Evolutionary conservation across 23 tunicate species (phyloP).

Genomic region (Ciona savignyi): DNA sequence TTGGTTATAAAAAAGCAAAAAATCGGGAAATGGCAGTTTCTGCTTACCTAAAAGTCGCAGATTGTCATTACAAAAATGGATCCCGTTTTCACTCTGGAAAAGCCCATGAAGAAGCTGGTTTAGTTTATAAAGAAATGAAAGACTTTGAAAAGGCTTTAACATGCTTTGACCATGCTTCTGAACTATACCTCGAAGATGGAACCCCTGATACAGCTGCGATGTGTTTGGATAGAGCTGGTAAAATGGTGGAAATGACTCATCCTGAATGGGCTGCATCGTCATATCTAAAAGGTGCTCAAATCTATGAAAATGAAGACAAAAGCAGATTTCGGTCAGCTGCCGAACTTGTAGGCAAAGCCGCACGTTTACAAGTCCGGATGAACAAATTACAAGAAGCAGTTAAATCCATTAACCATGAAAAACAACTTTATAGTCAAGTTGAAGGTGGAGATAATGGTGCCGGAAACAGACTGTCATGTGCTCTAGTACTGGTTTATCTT

Average conservation of each 20-base stretch:
- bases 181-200: conserved; percentile 84
- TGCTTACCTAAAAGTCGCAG: conserved; percentile 46
- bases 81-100: conserved; percentile 86
- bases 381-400: conserved; percentile 60
- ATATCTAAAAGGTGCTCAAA: conserved; percentile 77
- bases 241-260: conserved; percentile 55
- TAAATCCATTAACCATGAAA: conserved; percentile 51
- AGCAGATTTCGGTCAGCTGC: conserved; percentile 63
- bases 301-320: conserved; percentile 88
- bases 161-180: conserved; percentile 69
- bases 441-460: conserved; percentile 65
- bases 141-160: conserved; percentile 42
- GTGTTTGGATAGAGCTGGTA: conserved; percentile 86
- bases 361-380: conserved; percentile 51
- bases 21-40: conserved; percentile 37
- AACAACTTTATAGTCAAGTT: conserved; percentile 32
- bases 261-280: conserved; percentile 64
- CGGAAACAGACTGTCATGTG: conserved; percentile 54
- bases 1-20: conserved; percentile 64
- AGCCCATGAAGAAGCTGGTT: conserved; percentile 93
- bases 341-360: conserved; percentile 48
- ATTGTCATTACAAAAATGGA: conserved; percentile 55
- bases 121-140: conserved; percentile 57
- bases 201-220: conserved; percentile 92
- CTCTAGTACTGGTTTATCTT: conserved; percentile 52